Percentiles rank a stretch among this genome's conserved stretches.
Conservation (phyloP, 2,113 vertebrate genomes). For the Pipa parva region DNA sequence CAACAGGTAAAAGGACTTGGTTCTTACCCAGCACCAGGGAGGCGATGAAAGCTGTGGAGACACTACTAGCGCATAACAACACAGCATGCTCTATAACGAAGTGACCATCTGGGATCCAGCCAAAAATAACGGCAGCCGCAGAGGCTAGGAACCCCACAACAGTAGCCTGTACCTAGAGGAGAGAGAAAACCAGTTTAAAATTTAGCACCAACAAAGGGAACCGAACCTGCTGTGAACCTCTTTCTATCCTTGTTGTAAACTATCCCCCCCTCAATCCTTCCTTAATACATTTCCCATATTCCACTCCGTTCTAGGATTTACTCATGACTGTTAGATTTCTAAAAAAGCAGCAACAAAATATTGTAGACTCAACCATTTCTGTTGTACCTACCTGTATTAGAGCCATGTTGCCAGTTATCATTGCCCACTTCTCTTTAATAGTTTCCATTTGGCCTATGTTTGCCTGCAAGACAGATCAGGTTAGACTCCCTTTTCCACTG, state of each 20-base stretch:
- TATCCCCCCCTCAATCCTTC: no score
- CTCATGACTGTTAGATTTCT: no score
- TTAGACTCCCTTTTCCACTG: not conserved
- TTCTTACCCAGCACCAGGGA: constrained; percentile 86
- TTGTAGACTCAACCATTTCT: no score
- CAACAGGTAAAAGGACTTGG: no score
- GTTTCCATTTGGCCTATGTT: constrained; percentile 97
- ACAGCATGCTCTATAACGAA: constrained; percentile 85
- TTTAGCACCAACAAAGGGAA: no score
- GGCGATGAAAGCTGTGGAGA: constrained; percentile 94
- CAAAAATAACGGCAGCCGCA: constrained; percentile 89
- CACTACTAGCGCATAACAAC: constrained; percentile 92
- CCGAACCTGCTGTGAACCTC: no score
- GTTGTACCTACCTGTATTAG: constrained; percentile 82
- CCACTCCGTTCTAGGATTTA: no score
- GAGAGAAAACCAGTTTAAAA: no score
- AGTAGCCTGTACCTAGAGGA: constrained; percentile 87
- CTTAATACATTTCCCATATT: no score
- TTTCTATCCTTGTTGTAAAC: no score
- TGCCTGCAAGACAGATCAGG: constrained; percentile 64
- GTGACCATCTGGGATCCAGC: constrained; percentile 95
- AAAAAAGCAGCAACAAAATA: no score
- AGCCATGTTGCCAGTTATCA: constrained; percentile 94
- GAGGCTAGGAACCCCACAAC: constrained; percentile 97
- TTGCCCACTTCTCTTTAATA: constrained; percentile 92